Conservation (phyloP, 2,113 vertebrate genomes). For the Nanorana parkeri region DNA sequence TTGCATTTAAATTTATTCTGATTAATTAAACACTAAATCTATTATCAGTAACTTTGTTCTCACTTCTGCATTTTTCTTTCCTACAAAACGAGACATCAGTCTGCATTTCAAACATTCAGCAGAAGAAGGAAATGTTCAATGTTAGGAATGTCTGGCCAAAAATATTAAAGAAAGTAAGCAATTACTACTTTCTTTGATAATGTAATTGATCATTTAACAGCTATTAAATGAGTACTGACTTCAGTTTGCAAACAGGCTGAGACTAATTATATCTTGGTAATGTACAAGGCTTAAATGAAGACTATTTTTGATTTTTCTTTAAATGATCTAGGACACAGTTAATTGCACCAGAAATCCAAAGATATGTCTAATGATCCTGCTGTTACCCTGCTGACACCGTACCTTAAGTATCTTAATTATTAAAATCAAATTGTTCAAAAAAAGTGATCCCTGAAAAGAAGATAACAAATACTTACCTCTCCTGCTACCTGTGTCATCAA, state of each 20-base stretch:
- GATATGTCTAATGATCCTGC: no score
- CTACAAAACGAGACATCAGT: neutral
- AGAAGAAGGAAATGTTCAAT: neutral
- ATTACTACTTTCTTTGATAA: slow-evolving; percentile 4
- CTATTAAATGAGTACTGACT: neutral
- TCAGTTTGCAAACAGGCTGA: slow-evolving; percentile 23
- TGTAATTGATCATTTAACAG: slow-evolving; percentile 12
- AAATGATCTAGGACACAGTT: neutral
- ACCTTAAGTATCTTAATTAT: no score
- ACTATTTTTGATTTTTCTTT: neutral
- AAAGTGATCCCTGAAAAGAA: no score
- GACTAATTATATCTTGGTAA: slow-evolving; percentile 10
- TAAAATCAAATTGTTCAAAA: no score
- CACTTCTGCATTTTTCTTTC: neutral
- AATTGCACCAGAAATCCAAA: neutral
- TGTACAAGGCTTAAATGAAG: neutral
- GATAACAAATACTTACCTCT: no score
- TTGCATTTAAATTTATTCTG: neutral
- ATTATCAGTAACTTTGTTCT: neutral
- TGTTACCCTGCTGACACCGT: no score
- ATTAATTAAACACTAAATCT: slow-evolving; percentile 10
- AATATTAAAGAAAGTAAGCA: slow-evolving; percentile 11
- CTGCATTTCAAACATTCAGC: neutral
- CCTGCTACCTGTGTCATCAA: no score
- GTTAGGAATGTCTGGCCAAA: neutral